phyloP scores from a whole-genome alignment of 1,140 invertebrate genomes.

The Drosophila yakuba region DNA sequence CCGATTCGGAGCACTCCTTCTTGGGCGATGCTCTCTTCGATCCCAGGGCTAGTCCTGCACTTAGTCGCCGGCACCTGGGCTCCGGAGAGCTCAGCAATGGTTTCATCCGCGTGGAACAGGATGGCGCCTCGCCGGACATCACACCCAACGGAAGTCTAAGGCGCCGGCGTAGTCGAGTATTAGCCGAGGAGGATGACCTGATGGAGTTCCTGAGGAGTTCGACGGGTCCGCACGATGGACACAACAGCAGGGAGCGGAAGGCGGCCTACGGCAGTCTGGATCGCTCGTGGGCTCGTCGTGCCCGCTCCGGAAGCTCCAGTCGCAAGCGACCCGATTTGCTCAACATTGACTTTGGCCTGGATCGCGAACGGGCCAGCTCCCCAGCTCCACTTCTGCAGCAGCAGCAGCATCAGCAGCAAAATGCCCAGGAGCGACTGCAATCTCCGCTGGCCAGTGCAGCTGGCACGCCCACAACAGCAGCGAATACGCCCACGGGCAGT shows the following conservation, averaged over 20 bases:
- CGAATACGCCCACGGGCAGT: conserved; percentile 51
- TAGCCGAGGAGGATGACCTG: conserved; percentile 93
- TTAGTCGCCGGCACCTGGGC: conserved; percentile 88
- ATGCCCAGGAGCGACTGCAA: conserved; percentile 68
- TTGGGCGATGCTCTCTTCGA: conserved; percentile 91
- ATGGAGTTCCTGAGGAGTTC: conserved; percentile 93
- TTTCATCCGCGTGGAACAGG: conserved; percentile 85
- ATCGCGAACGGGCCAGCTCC: conserved; percentile 90
- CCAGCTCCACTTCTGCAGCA: conserved; percentile 86
- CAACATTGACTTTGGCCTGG: conserved; percentile 88
- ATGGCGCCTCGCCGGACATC: conserved; percentile 92
- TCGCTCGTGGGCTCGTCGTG: conserved; percentile 93
- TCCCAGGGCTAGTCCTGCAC: conserved; percentile 88
- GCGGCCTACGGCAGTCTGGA: conserved; percentile 92
- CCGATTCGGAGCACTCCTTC: conserved; percentile 89
- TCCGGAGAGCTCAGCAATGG: conserved; percentile 85
- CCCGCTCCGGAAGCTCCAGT: conserved; percentile 88
- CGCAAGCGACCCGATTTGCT: conserved; percentile 89
- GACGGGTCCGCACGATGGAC: conserved; percentile 87
- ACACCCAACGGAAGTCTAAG: conserved; percentile 95
- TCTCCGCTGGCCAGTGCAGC: conserved; percentile 62
- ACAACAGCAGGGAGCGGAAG: conserved; percentile 90
- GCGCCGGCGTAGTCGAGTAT: conserved; percentile 91
- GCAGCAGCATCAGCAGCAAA: conserved; percentile 1
- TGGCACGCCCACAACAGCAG: conserved; percentile 58